Percentiles rank a stretch among this genome's conserved stretches.
These are phyloP conservation scores for Scophthalmus maximus DNA, from an alignment of 2,113 vertebrate genomes.

Conservation along the genomic window DNA sequence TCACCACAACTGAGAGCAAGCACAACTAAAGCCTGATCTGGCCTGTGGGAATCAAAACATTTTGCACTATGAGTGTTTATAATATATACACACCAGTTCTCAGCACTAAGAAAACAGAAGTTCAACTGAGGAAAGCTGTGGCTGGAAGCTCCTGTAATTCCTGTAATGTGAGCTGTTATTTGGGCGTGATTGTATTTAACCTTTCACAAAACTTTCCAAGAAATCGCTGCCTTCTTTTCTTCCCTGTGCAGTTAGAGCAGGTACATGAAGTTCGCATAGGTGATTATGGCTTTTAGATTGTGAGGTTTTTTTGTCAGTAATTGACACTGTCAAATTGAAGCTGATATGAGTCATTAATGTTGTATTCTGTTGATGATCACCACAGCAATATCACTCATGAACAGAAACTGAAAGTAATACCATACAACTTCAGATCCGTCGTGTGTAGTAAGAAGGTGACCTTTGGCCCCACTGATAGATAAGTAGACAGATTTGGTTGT, in stretches of 20 bases:
- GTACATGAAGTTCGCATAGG: slow-evolving; percentile 3
- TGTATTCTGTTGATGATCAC: slow-evolving; percentile 36
- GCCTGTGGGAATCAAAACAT: slow-evolving; percentile 38
- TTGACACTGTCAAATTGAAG: slow-evolving; percentile 41
- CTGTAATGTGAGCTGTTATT: slow-evolving; percentile 43
- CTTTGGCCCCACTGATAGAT: not conserved
- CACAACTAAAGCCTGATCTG: not conserved
- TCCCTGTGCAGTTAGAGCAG: slow-evolving; percentile 12
- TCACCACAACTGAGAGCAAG: not conserved
- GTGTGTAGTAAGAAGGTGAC: slow-evolving; percentile 1
- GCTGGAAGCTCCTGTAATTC: slow-evolving; percentile 23
- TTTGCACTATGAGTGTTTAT: slow-evolving; percentile 16
- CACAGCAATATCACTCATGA: not conserved
- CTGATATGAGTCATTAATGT: slow-evolving; percentile 15
- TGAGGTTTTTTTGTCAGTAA: slow-evolving; percentile 17
- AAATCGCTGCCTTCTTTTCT: slow-evolving; percentile 16
- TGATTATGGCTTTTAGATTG: slow-evolving; percentile 6
- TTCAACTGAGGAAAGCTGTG: slow-evolving; percentile 9
- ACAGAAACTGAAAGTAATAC: slow-evolving; percentile 32
- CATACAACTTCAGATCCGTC: not conserved
- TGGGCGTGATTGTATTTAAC: slow-evolving; percentile 27
- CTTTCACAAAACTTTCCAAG: slow-evolving; percentile 35
- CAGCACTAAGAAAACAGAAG: slow-evolving; percentile 14
- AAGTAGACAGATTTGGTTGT: no score
- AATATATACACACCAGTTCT: slow-evolving; percentile 11